Evolutionary conservation across 2,888 invertebrate species (phyloP), one percentile per base, ranked within the genome.

Genomic region (Lepeophtheirus nordmannii): DNA sequence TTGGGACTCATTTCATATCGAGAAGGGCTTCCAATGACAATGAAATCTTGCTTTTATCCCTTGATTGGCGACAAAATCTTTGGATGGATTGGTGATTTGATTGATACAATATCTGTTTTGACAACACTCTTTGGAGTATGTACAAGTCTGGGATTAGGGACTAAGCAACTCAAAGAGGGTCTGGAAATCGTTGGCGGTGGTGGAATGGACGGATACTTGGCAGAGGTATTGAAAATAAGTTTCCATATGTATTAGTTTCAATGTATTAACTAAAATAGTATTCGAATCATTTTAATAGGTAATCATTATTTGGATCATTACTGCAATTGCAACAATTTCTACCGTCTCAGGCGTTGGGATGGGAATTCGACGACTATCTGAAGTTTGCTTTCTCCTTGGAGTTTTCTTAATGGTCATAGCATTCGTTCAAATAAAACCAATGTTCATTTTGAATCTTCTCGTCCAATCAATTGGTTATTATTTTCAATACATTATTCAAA

Each of bases 21-120:
- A 17, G 65, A 65, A 38, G 53, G 53, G 30, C 20, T 65, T 2
- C 65, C 65, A 23, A 65, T 65, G 65, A 65, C 65, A 22, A 57
- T 65, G 58, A 65, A 65, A 23, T 65, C 65, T 14, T 65, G 65
- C 38, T 65, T 65, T 39, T 65, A 65, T 58, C 65, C 65, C 11
- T 17, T 65, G 65, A 58, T 65, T 30, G 58, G 58, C 10, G 58
- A 65, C 39, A 58, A 53, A 20, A 65, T 65, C 10, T 65, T 58
- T 39, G 65, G 65, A 20, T 65, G 65, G 65, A 53, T 56, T 23
- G 65, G 65, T n/a, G 65, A 65, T 58, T 20, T 58, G 22, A 58
- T 65, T 3, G 65, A 65, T 58, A 58, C 23, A 20, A 10, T 65
- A 20, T 65, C 65, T 30, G 53, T 65, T 58, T 17, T 65, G 17